Evolutionary conservation across 2,113 vertebrate species (phyloP).

Genomic region (Archocentrus centrarchus): DNA sequence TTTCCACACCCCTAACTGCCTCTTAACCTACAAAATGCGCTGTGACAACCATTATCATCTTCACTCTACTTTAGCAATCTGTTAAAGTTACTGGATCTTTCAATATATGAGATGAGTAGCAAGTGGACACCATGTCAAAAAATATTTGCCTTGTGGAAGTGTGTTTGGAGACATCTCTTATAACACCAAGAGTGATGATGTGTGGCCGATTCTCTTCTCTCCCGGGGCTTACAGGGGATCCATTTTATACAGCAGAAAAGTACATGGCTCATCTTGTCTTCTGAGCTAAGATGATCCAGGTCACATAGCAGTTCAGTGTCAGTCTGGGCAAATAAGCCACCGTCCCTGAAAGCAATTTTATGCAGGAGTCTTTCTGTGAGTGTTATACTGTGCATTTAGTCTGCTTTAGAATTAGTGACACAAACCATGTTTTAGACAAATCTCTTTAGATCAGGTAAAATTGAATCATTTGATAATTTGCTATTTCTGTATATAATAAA

Average conservation of each 20-base stretch:
- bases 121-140: constrained; percentile 11
- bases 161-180: constrained; percentile 14
- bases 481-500: background rate
- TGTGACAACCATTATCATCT: background rate
- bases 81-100: constrained; percentile 10
- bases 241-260: constrained; percentile 25
- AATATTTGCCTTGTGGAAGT: constrained; percentile 14
- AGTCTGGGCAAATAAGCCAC: constrained; percentile 43
- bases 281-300: constrained; percentile 36
- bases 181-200: constrained; percentile 21
- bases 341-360: background rate
- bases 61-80: background rate
- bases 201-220: constrained; percentile 7
- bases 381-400: background rate
- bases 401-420: background rate
- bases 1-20: background rate
- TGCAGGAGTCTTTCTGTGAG: background rate
- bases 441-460: background rate
- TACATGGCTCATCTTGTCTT: constrained; percentile 31
- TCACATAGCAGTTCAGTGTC: constrained; percentile 14
- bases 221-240: background rate
- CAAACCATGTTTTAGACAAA: background rate
- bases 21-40: constrained; percentile 6
- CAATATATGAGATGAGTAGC: background rate
- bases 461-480: background rate